Evolutionary conservation across 2,113 vertebrate species (phyloP), one percentile per base, ranked within the genome.

Genomic region (Phaethornis superciliosus): DNA sequence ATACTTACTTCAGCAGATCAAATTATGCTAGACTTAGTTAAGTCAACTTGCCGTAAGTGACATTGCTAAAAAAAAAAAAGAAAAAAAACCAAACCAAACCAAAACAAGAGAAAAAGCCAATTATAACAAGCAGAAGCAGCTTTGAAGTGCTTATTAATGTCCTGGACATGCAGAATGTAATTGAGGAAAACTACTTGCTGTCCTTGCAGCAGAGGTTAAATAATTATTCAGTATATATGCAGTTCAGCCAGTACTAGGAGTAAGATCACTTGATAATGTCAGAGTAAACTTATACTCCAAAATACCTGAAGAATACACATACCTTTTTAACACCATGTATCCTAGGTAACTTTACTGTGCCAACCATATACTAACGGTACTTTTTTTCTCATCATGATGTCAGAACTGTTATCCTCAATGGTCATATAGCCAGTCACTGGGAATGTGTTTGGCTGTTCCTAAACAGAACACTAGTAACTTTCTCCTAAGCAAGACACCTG

Each of bases 131-230:
- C 13, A 88, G 15, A 64, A 69, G 60, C 7, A 27, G 56, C 64
- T 94, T 54, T 74, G 67, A 96, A 92, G 42, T 51, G 20, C 28
- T 82, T 89, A 85, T 82, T 91, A 83, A 83, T 76, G 85, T 70
- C 68, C 54, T 67, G 77, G 47, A 19, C 33, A 46, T 33, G 23
- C 49, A 76, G 62, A 77, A 15, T 70, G 56, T 56, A 76, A 93
- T 27, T 72, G 46, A 88, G 47, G 32, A 77, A 74, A 89, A 37
- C 11, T 64, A 52, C 30, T 88, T 77, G 11, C 51, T 78, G 52
- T 71, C 75, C 75, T 87, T 82, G 51, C 40, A 46, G 19, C 81
- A 82, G 54, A 72, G n/a, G 76, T 82, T 15, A 94, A 80, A 85
- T 91, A 82, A 76, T 85, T 54, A 78, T 81, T 78, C 54, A 4